A percentile compares a stretch with the other conserved stretches of the same genome.
Conservation (phyloP, 2,888 invertebrate genomes). For the Drosophila engyochracea region DNA sequence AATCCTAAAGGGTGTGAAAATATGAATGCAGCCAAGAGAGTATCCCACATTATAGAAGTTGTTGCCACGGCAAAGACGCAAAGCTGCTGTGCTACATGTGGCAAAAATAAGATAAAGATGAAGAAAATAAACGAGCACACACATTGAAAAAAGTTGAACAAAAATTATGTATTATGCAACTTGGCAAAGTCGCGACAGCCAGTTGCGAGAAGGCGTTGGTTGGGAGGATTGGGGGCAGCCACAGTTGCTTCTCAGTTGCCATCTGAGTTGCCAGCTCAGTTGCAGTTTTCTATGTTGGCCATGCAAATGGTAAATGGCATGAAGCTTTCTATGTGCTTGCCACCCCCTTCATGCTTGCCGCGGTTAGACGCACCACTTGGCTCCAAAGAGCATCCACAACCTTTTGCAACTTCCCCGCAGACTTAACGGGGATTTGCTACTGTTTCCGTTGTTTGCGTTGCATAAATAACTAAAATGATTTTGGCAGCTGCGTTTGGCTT, state of each 20-base stretch:
- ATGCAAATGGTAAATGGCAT: constrained; percentile 52
- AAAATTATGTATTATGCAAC: constrained; percentile 74
- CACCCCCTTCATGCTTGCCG: constrained; percentile 12
- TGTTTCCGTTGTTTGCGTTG: constrained; percentile 20
- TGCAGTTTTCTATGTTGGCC: constrained; percentile 54
- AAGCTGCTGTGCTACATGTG: constrained; percentile 51
- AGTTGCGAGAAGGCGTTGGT: background rate
- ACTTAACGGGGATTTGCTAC: background rate
- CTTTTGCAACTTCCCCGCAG: background rate
- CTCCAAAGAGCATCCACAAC: constrained; percentile 15
- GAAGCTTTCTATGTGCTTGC: constrained; percentile 28
- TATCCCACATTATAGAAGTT: constrained; percentile 25
- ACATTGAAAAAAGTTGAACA: constrained; percentile 66
- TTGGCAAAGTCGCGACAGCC: constrained; percentile 62
- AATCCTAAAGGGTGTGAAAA: constrained; percentile 81
- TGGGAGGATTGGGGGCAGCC: background rate
- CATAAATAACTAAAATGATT: constrained; percentile 61
- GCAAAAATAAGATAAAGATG: constrained; percentile 31
- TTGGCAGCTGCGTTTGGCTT: constrained; percentile 62
- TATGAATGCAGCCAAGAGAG: constrained; percentile 73
- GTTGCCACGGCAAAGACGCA: constrained; percentile 44
- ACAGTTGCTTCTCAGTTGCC: constrained; percentile 61
- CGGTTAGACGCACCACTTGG: constrained; percentile 50
- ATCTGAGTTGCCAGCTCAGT: constrained; percentile 31
- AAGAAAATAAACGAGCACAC: constrained; percentile 46